A percentile compares a stretch with the other conserved stretches of the same genome.
phyloP scores from a whole-genome alignment of 2,888 invertebrate species.

The Allacma fusca region DNA sequence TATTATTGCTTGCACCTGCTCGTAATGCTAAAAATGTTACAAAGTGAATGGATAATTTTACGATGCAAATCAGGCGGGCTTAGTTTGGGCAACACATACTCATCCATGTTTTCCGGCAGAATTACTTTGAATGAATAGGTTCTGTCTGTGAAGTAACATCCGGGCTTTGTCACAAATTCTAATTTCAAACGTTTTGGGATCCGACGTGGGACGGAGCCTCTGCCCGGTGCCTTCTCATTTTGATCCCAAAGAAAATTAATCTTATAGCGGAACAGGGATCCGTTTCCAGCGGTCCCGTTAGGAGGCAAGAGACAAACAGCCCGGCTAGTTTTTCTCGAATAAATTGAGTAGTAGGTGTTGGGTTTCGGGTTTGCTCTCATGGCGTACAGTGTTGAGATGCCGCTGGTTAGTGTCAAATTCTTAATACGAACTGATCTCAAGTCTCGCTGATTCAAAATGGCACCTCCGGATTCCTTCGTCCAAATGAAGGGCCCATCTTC shows the following conservation, averaged over 20 bases:
- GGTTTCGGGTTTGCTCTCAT: conserved; percentile 21
- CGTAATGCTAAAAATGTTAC: not conserved
- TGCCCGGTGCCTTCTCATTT: not conserved
- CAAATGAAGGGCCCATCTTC: conserved; percentile 26
- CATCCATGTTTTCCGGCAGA: not conserved
- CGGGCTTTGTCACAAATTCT: not conserved
- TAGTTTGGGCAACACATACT: conserved; percentile 20
- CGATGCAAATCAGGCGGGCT: not conserved
- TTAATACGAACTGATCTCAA: not conserved
- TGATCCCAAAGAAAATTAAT: conserved; percentile 1
- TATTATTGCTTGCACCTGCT: not conserved
- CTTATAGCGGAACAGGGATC: conserved; percentile 1
- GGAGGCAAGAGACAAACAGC: conserved; percentile 31
- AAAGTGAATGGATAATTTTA: conserved; percentile 9
- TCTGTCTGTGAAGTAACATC: not conserved
- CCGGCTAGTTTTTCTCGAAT: not conserved
- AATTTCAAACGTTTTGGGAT: not conserved
- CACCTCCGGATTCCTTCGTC: conserved; percentile 32
- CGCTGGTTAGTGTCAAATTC: not conserved
- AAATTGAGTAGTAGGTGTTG: conserved; percentile 9
- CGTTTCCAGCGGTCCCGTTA: not conserved
- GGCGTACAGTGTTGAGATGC: conserved; percentile 1
- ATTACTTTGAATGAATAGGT: not conserved
- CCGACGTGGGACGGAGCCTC: not conserved
- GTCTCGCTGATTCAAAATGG: conserved; percentile 10